Base-by-base conservation (phyloP, 2,888 invertebrate genomes). In the Lymantria dispar region DNA sequence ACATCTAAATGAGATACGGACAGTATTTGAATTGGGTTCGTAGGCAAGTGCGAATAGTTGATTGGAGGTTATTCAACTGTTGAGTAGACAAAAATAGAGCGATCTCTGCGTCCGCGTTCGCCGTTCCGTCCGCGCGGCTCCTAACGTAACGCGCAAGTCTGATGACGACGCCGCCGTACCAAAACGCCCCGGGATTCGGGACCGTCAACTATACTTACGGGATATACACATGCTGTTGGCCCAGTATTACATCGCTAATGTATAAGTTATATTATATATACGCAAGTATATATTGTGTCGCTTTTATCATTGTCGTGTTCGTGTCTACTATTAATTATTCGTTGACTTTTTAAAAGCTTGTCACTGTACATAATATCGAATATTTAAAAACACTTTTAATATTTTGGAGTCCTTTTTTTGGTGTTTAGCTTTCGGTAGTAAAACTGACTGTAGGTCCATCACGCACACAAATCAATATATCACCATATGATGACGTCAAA, bases 1-100 rank as follows among this genome's bases (percentile, higher is more conserved):
- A 55, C 48, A 64, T 64, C 69, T 58, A 56, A 52, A 62, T 73
- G 68, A 68, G 58, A 61, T 60, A 68, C 70, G 67, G 65, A 64
- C 59, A 62, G 56, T 69, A 64, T 68, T 72, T 71, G 70, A 77
- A 76, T 69, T 62, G 75, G 70, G 73, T 75, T 80, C 72, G 71
- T 80, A 83, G 83, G 80, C 83, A 80, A 89, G 83, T 89, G 89
- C 89, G 82, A 89, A 90, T 89, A 91, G 85, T 86, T 89, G 87
- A 91, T 90, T 90, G 87, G 88, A 89, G 91, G 91, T 90, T 88
- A 90, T 90, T 91, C 89, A 91, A 91, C 91, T 88, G 86, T 76
- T 87, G 83, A 66, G 78, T 81, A 75, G 74, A 82, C 87, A 75
- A 76, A 91, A 91, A 91, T 90, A 91, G 88, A 83, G 70, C 83